Percentiles rank a stretch among this genome's conserved stretches.
Conservation (phyloP, 2,888 invertebrate genomes). For the Agrypnus murinus region DNA sequence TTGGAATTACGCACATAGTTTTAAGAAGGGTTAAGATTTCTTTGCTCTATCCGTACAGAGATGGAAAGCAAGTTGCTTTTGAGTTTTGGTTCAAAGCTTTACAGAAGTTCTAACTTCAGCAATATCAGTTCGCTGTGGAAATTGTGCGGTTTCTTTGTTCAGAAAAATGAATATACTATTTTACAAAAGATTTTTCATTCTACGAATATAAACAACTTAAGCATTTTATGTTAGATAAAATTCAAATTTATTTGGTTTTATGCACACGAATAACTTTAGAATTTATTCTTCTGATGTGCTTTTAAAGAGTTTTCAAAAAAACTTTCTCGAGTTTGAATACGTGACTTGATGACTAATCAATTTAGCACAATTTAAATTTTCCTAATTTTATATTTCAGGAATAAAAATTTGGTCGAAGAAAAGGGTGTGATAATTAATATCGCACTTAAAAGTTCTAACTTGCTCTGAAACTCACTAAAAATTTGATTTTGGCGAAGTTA, state of each 20-base stretch:
- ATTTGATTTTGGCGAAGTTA: slow-evolving; percentile 1
- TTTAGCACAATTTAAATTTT: slow-evolving; percentile 10
- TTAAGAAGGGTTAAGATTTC: slow-evolving; percentile 27
- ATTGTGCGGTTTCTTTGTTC: slow-evolving; percentile 22
- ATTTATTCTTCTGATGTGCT: slow-evolving; percentile 4
- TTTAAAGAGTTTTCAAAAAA: background rate
- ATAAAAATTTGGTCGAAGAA: background rate
- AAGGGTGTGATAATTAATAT: slow-evolving; percentile 16
- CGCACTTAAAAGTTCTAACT: background rate
- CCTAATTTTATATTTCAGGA: slow-evolving; percentile 14
- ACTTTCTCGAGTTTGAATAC: background rate
- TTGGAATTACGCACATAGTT: slow-evolving; percentile 25
- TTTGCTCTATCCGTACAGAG: slow-evolving; percentile 7
- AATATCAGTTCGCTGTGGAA: slow-evolving; percentile 23
- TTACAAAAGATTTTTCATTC: slow-evolving; percentile 19
- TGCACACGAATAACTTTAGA: background rate
- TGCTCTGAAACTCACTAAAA: background rate
- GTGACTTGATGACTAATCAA: background rate
- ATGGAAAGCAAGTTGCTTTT: slow-evolving; percentile 16
- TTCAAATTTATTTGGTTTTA: slow-evolving; percentile 21
- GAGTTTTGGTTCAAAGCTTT: slow-evolving; percentile 22
- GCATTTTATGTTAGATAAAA: background rate
- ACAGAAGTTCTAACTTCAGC: slow-evolving; percentile 28
- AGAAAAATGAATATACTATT: slow-evolving; percentile 24
- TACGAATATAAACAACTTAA: slow-evolving; percentile 9